Evolutionary conservation across 2,113 vertebrate species (phyloP), one percentile per base, ranked within the genome.

Genomic region (Regulus satrapa): DNA sequence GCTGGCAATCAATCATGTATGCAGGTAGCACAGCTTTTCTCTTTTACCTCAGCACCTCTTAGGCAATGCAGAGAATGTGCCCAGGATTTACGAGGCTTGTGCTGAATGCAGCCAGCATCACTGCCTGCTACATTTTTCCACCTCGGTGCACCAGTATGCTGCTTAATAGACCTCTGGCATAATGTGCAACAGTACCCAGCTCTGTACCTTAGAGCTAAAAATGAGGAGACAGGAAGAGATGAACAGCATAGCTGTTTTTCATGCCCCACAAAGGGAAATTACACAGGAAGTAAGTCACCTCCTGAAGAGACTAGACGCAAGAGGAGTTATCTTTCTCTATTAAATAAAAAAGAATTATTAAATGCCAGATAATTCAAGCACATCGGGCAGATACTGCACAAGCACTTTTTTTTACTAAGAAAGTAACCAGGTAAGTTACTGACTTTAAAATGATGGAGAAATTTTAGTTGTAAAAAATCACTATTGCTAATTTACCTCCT

Each of bases 141-240:
- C 85, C 63, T 94, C 56, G 6, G 72, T 95, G 92, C 93, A 81
- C 92, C 93, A 92, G 95, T 94, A 90, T 95, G 93, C 83, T 94
- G 88, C 79, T 96, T 96, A 96, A 95, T 96, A 96, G 94, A 92
- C 89, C 95, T 61, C 91, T 90, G 88, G 95, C 90, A 68, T 93
- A 88, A 96, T 78, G 93, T 83, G 92, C 68, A 90, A 54, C 18
- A 25, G 48, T 54, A 93, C 74, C 0, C 8, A 94, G 88, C 78
- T 85, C 81, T 80, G 19, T 40, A 77, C 59, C 82, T 95, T 52
- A n/a, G n/a, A 96, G 90, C 75, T 95, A 86, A 95, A 95, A 88
- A 79, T 34, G 68, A 95, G 83, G n/a, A 91, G 86, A 67, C 64
- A 81, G 79, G 72, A 93, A 94, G 78, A 89, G 81, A 85, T 91